A percentile compares a stretch with the other conserved stretches of the same genome.
Evolutionary conservation across 1,140 invertebrate genomes (phyloP).

Genomic region (Chelonus insularis): DNA sequence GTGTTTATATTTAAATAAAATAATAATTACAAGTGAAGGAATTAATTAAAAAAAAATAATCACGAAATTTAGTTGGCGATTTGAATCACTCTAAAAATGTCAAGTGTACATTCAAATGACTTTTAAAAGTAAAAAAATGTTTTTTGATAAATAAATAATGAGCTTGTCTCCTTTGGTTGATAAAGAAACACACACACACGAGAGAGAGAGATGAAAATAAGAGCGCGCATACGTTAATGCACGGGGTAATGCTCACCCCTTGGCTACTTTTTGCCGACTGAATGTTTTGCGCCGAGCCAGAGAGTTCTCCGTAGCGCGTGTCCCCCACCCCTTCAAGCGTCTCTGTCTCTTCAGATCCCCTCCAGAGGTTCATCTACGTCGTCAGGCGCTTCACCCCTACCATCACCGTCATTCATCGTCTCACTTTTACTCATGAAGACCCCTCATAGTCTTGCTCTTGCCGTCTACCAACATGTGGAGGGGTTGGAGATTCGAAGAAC

Average conservation of each 20-base stretch:
- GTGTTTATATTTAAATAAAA: too few relatives aligned
- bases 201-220: not conserved
- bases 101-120: too few relatives aligned
- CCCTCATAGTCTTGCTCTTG: not conserved
- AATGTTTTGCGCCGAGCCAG: slow-evolving; percentile 57
- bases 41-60: too few relatives aligned
- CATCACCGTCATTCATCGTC: not conserved
- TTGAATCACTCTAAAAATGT: too few relatives aligned
- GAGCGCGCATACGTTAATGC: not conserved
- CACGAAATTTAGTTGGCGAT: too few relatives aligned
- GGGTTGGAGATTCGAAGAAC: slow-evolving; percentile 17
- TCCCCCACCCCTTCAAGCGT: slow-evolving; percentile 22
- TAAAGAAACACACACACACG: too few relatives aligned
- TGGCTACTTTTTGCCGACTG: slow-evolving; percentile 63
- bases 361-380: slow-evolving; percentile 15
- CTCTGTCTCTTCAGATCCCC: not conserved
- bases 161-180: too few relatives aligned
- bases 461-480: slow-evolving; percentile 16
- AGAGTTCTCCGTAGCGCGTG: not conserved
- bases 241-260: slow-evolving; percentile 57
- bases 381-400: slow-evolving; percentile 23
- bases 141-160: too few relatives aligned
- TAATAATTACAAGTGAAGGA: too few relatives aligned
- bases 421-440: not conserved
- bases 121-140: too few relatives aligned